phyloP scores from a whole-genome alignment of 1,140 invertebrate species.

The Calycopis cecrops region DNA sequence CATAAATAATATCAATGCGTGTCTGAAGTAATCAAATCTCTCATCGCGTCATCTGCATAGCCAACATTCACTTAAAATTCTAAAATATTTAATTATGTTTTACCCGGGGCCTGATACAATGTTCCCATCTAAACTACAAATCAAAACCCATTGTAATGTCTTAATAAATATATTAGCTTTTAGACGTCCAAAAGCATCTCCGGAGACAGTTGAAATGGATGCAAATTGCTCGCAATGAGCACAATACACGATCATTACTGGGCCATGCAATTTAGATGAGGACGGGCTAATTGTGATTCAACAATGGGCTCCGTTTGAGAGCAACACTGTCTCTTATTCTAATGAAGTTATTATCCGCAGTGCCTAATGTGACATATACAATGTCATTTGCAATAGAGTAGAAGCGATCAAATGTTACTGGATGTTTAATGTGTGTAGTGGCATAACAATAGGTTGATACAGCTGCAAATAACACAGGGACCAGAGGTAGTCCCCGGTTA shows the following conservation, averaged over 20 bases:
- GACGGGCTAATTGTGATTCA: conserved; percentile 33
- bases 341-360: conserved; percentile 1
- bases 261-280: conserved; percentile 45
- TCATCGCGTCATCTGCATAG: no score
- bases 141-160: conserved; percentile 33
- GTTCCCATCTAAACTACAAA: conserved; percentile 14
- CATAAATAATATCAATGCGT: no score
- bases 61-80: no score
- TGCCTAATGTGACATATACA: neutral
- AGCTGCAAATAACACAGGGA: no score
- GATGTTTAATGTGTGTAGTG: no score
- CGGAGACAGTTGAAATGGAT: conserved; percentile 38
- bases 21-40: no score
- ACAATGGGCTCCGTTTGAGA: conserved; percentile 24
- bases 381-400: neutral
- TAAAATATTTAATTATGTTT: no score
- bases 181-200: conserved; percentile 23
- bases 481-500: no score
- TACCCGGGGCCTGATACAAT: no score
- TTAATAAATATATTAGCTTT: conserved; percentile 37
- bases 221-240: conserved; percentile 48
- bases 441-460: no score
- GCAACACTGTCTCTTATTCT: conserved; percentile 14
- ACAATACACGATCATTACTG: conserved; percentile 42
- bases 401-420: neutral